phyloP scores from a whole-genome alignment of 2,113 vertebrate species.

The Myiagra hebetior region DNA sequence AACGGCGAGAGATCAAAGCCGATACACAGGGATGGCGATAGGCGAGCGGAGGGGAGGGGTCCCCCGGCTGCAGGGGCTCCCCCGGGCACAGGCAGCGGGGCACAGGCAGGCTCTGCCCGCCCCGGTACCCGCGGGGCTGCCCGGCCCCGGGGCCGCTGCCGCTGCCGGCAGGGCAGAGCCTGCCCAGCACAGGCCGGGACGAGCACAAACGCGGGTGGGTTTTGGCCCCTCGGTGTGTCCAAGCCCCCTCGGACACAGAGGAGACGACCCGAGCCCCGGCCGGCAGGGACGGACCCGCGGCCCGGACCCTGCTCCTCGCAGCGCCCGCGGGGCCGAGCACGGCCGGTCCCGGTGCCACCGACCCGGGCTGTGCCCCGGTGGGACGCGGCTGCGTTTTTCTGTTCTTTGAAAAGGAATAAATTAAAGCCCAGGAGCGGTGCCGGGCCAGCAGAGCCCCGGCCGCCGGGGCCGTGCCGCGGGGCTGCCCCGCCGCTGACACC shows the following conservation, averaged over 20 bases:
- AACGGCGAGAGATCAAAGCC: background rate
- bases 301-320: background rate
- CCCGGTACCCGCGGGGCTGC: background rate
- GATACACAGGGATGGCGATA: background rate
- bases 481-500: conserved; percentile 35
- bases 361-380: background rate
- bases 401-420: background rate
- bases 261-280: background rate
- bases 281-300: background rate
- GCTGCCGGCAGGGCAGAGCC: background rate
- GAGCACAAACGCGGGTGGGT: background rate
- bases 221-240: background rate
- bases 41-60: background rate
- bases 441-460: background rate
- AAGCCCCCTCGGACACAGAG: background rate
- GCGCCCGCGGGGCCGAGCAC: background rate
- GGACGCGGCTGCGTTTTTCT: background rate
- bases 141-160: background rate
- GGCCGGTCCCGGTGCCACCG: background rate
- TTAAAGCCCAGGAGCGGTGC: background rate
- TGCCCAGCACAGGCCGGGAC: background rate
- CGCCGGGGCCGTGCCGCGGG: background rate
- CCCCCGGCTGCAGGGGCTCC: background rate
- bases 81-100: background rate
- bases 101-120: background rate